Percentiles rank a stretch among this genome's conserved stretches.
Evolutionary conservation across 2,888 invertebrate species (phyloP).

Genomic region (Octonoba sinensis): DNA sequence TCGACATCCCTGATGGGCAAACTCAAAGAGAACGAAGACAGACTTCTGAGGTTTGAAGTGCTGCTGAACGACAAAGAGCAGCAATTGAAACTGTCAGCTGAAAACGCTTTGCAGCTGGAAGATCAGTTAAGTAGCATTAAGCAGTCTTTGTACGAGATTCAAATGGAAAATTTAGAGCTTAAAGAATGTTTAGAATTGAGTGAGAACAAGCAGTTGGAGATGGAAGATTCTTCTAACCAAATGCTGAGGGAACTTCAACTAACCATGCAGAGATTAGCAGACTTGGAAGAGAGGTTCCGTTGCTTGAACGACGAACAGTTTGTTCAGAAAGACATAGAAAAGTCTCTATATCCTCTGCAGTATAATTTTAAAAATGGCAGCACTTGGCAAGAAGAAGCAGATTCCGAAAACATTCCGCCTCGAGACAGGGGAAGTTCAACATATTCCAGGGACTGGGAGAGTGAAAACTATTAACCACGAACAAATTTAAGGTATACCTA

Average conservation of each 20-base stretch:
- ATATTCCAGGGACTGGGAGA: slow-evolving; percentile 49
- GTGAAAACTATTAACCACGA: slow-evolving; percentile 44
- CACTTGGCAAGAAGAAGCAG: slow-evolving; percentile 33
- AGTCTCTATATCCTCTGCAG: slow-evolving; percentile 41
- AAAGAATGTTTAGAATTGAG: slow-evolving; percentile 55
- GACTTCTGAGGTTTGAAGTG: slow-evolving; percentile 48
- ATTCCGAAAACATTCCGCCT: slow-evolving; percentile 21
- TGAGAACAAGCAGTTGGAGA: slow-evolving; percentile 55
- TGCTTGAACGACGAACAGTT: slow-evolving; percentile 44
- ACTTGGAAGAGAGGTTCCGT: slow-evolving; percentile 49
- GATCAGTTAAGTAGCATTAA: slow-evolving; percentile 55
- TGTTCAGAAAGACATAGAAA: slow-evolving; percentile 24
- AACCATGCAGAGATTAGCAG: slow-evolving; percentile 49
- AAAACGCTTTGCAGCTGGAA: slow-evolving; percentile 56
- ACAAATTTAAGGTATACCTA: neutral
- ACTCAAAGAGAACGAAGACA: slow-evolving; percentile 51
- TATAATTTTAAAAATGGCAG: slow-evolving; percentile 42
- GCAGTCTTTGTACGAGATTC: slow-evolving; percentile 53
- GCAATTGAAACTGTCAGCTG: slow-evolving; percentile 45
- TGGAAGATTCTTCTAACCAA: slow-evolving; percentile 53
- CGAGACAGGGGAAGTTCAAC: slow-evolving; percentile 8
- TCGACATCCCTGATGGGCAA: slow-evolving; percentile 38
- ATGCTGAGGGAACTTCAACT: slow-evolving; percentile 58
- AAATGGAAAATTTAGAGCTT: slow-evolving; percentile 56
- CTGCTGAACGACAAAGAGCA: slow-evolving; percentile 47